Percentiles rank a stretch among this genome's conserved stretches.
These are phyloP conservation scores for Heteromurus nitidus DNA, from an alignment of 2,888 invertebrate genomes.

Conservation along the genomic window DNA sequence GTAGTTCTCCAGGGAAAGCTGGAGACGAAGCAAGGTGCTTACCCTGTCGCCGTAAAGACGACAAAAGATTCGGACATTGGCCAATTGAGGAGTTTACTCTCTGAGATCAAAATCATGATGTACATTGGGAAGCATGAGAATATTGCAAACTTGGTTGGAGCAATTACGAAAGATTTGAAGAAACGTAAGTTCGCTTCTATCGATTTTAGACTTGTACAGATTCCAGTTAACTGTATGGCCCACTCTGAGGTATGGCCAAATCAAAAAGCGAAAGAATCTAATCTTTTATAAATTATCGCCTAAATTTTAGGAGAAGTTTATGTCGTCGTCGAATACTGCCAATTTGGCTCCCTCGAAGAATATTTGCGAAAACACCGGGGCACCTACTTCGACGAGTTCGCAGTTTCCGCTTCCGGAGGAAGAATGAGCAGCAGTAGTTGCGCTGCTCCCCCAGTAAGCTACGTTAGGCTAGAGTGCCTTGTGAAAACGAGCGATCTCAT, in stretches of 20 bases:
- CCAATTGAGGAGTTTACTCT: constrained; percentile 56
- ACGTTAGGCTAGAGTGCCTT: constrained; percentile 58
- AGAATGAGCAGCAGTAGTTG: not conserved
- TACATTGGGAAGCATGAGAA: constrained; percentile 67
- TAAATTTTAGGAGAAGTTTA: constrained; percentile 52
- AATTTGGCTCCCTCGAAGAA: constrained; percentile 62
- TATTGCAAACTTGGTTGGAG: constrained; percentile 64
- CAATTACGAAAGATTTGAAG: constrained; percentile 63
- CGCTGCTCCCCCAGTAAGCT: constrained; percentile 18
- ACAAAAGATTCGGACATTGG: constrained; percentile 52
- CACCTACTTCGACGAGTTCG: constrained; percentile 64
- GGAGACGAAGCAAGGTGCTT: constrained; percentile 34
- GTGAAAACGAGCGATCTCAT: constrained; percentile 67
- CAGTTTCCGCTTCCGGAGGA: not conserved
- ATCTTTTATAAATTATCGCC: not conserved
- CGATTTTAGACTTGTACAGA: no score
- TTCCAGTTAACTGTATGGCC: no score
- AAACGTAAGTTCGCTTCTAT: constrained; percentile 65
- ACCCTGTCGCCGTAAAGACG: constrained; percentile 65
- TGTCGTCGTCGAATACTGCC: constrained; percentile 67
- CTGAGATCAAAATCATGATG: constrained; percentile 63
- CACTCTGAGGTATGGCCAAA: no score
- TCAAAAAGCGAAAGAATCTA: no score
- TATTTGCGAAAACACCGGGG: constrained; percentile 59
- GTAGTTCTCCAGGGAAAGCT: constrained; percentile 63